Evolutionary conservation across 30 jellyfish, hydroid and myxozoan genomes (phyloP).

Genomic region (Chrysaora quinquecirrha): DNA sequence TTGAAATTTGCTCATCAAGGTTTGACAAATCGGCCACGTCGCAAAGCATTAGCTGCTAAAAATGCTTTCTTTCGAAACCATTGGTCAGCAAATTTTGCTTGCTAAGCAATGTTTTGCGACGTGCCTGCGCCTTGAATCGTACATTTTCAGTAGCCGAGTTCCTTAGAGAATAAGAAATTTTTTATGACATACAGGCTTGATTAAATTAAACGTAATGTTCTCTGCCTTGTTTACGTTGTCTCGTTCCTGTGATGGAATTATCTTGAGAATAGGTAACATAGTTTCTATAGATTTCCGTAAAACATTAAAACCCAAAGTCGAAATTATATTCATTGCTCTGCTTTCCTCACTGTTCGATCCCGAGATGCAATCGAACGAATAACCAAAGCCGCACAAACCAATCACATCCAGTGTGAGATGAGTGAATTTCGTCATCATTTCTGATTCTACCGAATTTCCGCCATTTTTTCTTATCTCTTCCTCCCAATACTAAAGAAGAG

Average conservation of each 20-base stretch:
- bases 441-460: too few species aligned
- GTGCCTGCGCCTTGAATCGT: too few species aligned
- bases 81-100: too few species aligned
- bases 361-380: too few species aligned
- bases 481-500: constrained; percentile 30
- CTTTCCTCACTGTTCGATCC: constrained; percentile 27
- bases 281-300: constrained; percentile 11
- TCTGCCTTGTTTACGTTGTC: constrained; percentile 38
- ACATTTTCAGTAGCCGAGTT: too few species aligned
- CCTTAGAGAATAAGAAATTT: too few species aligned
- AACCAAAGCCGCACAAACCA: too few species aligned
- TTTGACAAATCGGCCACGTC: too few species aligned
- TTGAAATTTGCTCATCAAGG: too few species aligned
- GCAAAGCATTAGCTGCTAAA: too few species aligned
- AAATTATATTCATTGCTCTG: constrained; percentile 15
- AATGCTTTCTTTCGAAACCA: too few species aligned
- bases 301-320: constrained; percentile 25
- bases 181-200: constrained; percentile 1
- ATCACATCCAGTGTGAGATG: constrained; percentile 49
- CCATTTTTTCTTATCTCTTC: constrained; percentile 8
- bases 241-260: constrained; percentile 43
- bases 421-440: constrained; percentile 22
- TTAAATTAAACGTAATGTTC: neutral
- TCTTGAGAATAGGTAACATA: constrained; percentile 29
- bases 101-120: too few species aligned